Evolutionary conservation across 2,888 invertebrate genomes (phyloP), one percentile per base, ranked within the genome.

Genomic region (Hedychridium roseum): DNA sequence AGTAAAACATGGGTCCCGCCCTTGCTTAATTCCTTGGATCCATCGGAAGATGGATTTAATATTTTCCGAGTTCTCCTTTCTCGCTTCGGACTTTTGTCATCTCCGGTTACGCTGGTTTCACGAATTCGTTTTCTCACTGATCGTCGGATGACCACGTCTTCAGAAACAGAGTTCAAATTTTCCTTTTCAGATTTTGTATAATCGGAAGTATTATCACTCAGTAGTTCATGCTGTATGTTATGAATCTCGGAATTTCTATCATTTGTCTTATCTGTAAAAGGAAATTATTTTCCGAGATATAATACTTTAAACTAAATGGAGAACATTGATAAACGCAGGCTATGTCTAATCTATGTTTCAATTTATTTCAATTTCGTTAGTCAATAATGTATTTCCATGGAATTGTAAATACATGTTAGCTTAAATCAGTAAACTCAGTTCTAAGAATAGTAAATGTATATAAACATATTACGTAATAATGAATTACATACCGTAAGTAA

Each of bases 401-500:
- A n/a, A n/a, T n/a, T n/a, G n/a, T n/a, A n/a, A n/a, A n/a, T n/a
- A n/a, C n/a, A n/a, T n/a, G n/a, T n/a, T n/a, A n/a, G n/a, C n/a
- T n/a, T n/a, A n/a, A n/a, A n/a, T n/a, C n/a, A n/a, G n/a, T n/a
- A n/a, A n/a, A n/a, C n/a, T n/a, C n/a, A n/a, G n/a, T n/a, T n/a
- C n/a, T n/a, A n/a, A n/a, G n/a, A n/a, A n/a, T n/a, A n/a, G n/a
- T n/a, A n/a, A n/a, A n/a, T n/a, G n/a, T n/a, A n/a, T n/a, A n/a
- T n/a, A n/a, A n/a, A n/a, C n/a, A n/a, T n/a, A n/a, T n/a, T n/a
- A n/a, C n/a, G n/a, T n/a, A n/a, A 18, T 6, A 5, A 6, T 0
- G 4, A n/a, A 34, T 43, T 60, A 51, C 45, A 17, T 64, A 62
- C 64, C 56, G 11, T 31, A 31, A 47, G 44, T 36, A 16, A 28